phyloP scores from a whole-genome alignment of 2,797 vertebrate genomes.

The Pangasius djambal region DNA sequence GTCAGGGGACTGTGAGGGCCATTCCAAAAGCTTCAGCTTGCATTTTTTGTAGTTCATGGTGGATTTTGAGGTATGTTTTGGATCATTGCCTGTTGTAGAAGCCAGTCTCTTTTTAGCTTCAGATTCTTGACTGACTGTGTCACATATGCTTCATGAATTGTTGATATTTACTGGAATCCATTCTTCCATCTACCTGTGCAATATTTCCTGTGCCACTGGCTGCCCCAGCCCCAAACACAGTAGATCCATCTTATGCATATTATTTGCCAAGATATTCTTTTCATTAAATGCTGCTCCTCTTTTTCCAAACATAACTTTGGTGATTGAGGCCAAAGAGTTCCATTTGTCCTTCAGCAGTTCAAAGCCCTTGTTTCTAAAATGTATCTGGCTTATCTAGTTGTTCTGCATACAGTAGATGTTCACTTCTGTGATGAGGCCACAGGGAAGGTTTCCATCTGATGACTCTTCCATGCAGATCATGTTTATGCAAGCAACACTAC shows the following conservation, averaged over 20 bases:
- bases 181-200: neutral
- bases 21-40: neutral
- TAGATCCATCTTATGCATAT: neutral
- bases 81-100: neutral
- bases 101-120: neutral
- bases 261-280: neutral
- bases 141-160: neutral
- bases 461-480: neutral
- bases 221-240: neutral
- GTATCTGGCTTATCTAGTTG: neutral
- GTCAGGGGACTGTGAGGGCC: neutral
- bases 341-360: neutral
- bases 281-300: neutral
- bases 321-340: neutral
- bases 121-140: neutral
- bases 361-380: neutral
- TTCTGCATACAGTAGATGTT: neutral
- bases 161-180: neutral
- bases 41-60: neutral
- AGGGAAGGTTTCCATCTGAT: neutral
- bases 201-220: neutral
- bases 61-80: too few relatives aligned
- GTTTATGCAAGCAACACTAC: too few relatives aligned
- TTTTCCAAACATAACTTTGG: neutral
- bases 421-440: neutral